Conservation (phyloP, 2,113 vertebrate genomes). For the Vulpes vulpes region DNA sequence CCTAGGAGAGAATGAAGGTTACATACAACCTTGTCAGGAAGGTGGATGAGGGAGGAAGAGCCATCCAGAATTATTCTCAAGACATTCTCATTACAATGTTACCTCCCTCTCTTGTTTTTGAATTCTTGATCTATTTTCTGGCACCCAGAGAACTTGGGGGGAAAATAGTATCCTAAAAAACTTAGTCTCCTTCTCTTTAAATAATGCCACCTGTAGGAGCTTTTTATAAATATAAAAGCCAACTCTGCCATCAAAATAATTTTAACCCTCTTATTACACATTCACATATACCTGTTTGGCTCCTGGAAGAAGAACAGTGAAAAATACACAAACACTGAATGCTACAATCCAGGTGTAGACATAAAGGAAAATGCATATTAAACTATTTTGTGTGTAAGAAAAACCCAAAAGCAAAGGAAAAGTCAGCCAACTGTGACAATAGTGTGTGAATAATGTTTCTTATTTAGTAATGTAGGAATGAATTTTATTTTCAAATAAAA, state of each 20-base stretch:
- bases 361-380: background rate
- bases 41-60: background rate
- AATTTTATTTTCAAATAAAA: slow-evolving; percentile 44
- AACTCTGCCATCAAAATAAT: background rate
- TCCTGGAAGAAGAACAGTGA: background rate
- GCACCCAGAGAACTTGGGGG: background rate
- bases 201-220: background rate
- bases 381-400: background rate
- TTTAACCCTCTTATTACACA: background rate
- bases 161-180: background rate
- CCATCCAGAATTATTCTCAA: background rate
- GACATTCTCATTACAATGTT: background rate
- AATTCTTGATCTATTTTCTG: slow-evolving; percentile 8
- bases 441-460: background rate
- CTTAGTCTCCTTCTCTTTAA: background rate
- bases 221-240: slow-evolving; percentile 26
- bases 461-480: background rate
- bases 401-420: background rate
- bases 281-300: background rate
- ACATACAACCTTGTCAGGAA: background rate
- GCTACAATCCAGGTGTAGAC: background rate
- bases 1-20: background rate
- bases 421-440: background rate
- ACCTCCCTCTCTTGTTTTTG: background rate
- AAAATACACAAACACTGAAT: background rate